Evolutionary conservation across 2,113 vertebrate species (phyloP), one percentile per base, ranked within the genome.

Genomic region (Canis aureus): DNA sequence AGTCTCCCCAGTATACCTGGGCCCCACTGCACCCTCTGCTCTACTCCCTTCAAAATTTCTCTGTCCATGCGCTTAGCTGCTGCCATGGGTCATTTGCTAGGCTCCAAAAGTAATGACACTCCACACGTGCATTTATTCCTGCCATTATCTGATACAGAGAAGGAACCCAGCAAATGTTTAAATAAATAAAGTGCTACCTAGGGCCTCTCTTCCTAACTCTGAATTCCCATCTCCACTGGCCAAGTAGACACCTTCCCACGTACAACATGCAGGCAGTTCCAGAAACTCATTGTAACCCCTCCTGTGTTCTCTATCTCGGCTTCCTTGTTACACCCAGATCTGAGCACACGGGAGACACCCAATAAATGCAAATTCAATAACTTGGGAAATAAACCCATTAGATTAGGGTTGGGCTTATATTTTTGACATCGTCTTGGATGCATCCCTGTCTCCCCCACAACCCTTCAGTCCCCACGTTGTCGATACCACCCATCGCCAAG

Each of bases 391-490:
- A 23, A 62, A 0, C 15, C 86, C 5, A 1, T 9, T 1, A 60
- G 79, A 6, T 60, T 55, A 82, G 78, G 23, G 53, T 11, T 9
- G 71, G 66, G 62, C 71, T 95, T 29, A 2, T 22, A 16, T 22
- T 32, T 85, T 8, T 53, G 19, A 51, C 64, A 25, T 38, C 74
- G 3, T 11, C 67, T n/a, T 22, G 66, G 89, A 15, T 27, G 38
- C n/a, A 20, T 7, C 17, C 5, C 8, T 10, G 32, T 35, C 17
- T 5, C 15, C 25, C n/a, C 51, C n/a, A 23, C 3, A 43, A 67
- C 43, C 8, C 20, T 5, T 22, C 49, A 1, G 59, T 5, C 3
- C 53, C 76, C 13, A 16, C 0, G 1, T 0, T 9, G 60, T 71
- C 43, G 20, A 11, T 17, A 19, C 1, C 5, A 12, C 29, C 85